A percentile compares a stretch with the other conserved stretches of the same genome.
These are phyloP conservation scores for Tylochromis polylepis DNA, from an alignment of 2,113 vertebrate genomes.

Conservation along the genomic window DNA sequence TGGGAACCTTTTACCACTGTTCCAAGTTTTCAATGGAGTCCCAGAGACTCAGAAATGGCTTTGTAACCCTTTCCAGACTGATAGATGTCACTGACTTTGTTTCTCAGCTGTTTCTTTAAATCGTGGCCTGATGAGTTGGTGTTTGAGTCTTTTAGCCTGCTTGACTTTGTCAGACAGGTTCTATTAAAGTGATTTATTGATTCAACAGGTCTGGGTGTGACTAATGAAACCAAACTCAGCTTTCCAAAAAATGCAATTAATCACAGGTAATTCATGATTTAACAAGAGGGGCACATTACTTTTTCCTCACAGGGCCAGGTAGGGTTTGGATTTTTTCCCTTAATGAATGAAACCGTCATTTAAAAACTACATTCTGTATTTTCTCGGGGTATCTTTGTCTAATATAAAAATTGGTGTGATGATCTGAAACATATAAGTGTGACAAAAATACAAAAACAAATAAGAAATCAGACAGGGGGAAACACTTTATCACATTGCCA, in stretches of 20 bases:
- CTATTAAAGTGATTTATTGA: neutral
- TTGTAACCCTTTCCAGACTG: neutral
- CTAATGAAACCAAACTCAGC: accelerated
- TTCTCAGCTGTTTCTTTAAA: neutral
- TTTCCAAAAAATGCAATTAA: neutral
- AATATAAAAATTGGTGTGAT: neutral
- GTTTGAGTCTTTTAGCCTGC: neutral
- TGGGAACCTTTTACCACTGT: neutral
- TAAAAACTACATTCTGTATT: neutral
- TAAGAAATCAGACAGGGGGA: neutral
- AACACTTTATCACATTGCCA: neutral
- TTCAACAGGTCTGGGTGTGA: neutral
- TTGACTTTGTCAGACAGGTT: neutral
- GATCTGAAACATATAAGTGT: neutral
- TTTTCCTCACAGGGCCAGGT: neutral
- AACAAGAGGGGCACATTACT: neutral
- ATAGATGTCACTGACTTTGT: neutral
- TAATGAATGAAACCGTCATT: neutral
- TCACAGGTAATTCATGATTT: neutral
- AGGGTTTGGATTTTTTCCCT: neutral
- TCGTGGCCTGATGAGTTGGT: neutral
- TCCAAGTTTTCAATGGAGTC: neutral
- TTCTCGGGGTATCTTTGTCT: neutral
- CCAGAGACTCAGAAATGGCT: neutral
- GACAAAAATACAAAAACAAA: neutral